phyloP scores from a whole-genome alignment of 2,888 invertebrate species.

The Pegoplata infirma region DNA sequence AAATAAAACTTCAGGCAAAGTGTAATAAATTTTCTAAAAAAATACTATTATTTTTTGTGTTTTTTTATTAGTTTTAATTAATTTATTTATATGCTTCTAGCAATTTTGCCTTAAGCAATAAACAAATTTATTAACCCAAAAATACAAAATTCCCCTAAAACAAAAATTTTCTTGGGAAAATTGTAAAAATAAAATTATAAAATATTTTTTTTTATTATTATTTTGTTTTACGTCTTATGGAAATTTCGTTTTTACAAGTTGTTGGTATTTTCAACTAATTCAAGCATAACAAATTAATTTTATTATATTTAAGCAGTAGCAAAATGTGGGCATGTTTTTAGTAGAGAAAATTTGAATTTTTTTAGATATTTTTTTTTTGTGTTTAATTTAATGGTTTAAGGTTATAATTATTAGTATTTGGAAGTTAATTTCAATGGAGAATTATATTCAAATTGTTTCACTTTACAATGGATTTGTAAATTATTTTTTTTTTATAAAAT shows the following conservation, averaged over 20 bases:
- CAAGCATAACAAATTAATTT: slow-evolving; percentile 1
- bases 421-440: too few species aligned
- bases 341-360: neutral
- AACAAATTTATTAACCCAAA: neutral
- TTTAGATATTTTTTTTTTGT: too few species aligned
- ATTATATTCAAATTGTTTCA: too few species aligned
- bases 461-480: too few species aligned
- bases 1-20: too few species aligned
- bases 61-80: too few species aligned
- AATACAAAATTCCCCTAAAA: slow-evolving; percentile 29
- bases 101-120: neutral
- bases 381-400: neutral
- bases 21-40: too few species aligned
- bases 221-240: too few species aligned
- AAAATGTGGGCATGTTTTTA: too few species aligned
- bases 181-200: neutral
- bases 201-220: neutral
- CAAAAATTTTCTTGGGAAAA: neutral
- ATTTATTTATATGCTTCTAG: slow-evolving; percentile 8
- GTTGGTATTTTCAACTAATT: neutral
- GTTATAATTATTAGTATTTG: neutral
- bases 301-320: neutral
- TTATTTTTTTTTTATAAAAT: too few species aligned
- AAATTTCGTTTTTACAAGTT: neutral
- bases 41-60: too few species aligned